phyloP scores from a whole-genome alignment of 2,797 vertebrate species.

The Paedocypris micromegethes region DNA sequence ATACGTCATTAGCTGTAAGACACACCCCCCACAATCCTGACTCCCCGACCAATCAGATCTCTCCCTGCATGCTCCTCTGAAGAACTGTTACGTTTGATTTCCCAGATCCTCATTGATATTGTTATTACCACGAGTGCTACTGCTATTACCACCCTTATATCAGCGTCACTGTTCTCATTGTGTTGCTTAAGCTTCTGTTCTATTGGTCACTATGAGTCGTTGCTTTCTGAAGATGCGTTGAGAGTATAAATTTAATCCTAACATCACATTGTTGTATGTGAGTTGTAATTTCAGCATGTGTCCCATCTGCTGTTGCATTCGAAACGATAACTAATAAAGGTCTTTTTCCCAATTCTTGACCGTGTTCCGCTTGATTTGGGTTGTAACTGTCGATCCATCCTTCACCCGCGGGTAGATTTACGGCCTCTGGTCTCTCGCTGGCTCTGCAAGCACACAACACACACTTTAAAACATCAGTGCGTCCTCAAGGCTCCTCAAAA shows the following conservation, averaged over 20 bases:
- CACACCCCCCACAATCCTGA: slow-evolving; percentile 64
- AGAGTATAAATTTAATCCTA: slow-evolving; percentile 64
- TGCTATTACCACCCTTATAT: slow-evolving; percentile 39
- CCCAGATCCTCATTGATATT: slow-evolving; percentile 50
- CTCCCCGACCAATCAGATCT: slow-evolving; percentile 67
- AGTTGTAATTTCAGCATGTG: slow-evolving; percentile 92
- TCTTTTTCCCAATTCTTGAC: slow-evolving; percentile 94
- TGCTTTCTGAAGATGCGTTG: slow-evolving; percentile 73
- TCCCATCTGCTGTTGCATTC: slow-evolving; percentile 98
- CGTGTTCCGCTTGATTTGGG: slow-evolving; percentile 91
- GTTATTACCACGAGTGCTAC: slow-evolving; percentile 39
- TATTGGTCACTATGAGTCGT: slow-evolving; percentile 86
- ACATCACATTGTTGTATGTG: slow-evolving; percentile 96
- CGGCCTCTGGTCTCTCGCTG: slow-evolving; percentile 52
- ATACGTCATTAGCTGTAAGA: slow-evolving; percentile 86
- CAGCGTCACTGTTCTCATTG: slow-evolving; percentile 52
- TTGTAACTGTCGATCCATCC: slow-evolving; percentile 50
- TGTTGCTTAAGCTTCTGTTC: slow-evolving; percentile 57
- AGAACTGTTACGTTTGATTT: slow-evolving; percentile 74
- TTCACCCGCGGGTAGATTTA: slow-evolving; percentile 48
- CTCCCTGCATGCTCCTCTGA: slow-evolving; percentile 86
- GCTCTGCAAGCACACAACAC: slow-evolving; percentile 52
- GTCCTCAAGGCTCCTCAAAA: slow-evolving; percentile 36
- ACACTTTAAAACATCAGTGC: slow-evolving; percentile 51
- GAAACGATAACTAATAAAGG: slow-evolving; percentile 99